Base-by-base conservation (phyloP, 2,888 invertebrate species). In the Cheilosia scutellata region DNA sequence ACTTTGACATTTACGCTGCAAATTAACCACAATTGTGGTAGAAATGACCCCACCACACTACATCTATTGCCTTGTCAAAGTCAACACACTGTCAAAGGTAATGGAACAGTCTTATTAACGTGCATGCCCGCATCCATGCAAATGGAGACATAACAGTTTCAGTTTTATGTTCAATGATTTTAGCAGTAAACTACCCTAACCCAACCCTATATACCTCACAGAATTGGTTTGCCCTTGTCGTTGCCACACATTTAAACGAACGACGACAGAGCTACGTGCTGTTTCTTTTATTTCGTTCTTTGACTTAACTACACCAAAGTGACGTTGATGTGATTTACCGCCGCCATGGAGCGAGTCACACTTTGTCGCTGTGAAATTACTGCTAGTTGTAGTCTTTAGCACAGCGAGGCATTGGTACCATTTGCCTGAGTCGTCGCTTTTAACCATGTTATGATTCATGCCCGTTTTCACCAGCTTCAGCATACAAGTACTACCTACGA, bases 121-220 rank as follows among this genome's bases (percentile, higher is more conserved):
- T 42, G 20, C 51, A 65, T 58, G 27, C 27, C n/a, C 53, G 62
- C 66, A 58, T 62, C n/a, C n/a, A n/a, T n/a, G 37, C 42, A 82
- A 82, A 82, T 65, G 82, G 60, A 60, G 31, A 55, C 65, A 62
- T 66, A 77, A 82, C 68, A 60, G 65, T n/a, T 20, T 62, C 66
- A 66, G 66, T 72, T 76, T 70, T 63, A 82, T 47, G 70, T 76
- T 82, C 71, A 82, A 77, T 72, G 77, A 68, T 47, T 62, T 55
- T 33, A 27, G 33, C 49, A 65, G 16, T 27, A 40, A 27, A 53
- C 40, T 42, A 33, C 37, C 31, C 37, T 25, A 11, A 5, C 40
- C 4, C n/a, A 20, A 33, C 31, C 16, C 27, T 25, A 6, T 25
- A 6, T 20, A 29, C 9, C 11, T 27, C 31, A 58, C 5, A n/a